Base-by-base conservation (phyloP, 2,113 vertebrate species). In the Aegithalos caudatus region DNA sequence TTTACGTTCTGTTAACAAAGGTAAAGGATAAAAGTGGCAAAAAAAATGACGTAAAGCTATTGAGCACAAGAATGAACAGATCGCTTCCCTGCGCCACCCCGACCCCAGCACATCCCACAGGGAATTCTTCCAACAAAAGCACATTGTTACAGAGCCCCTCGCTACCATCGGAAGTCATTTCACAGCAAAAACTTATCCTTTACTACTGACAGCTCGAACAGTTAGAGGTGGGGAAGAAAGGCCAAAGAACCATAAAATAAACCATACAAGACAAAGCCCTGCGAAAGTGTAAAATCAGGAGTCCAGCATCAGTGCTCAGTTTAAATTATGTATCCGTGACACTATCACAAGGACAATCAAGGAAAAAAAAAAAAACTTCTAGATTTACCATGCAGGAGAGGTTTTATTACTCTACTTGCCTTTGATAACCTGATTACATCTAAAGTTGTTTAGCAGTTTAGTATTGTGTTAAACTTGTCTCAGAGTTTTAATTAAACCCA, bases 391-490 rank as follows among this genome's bases (percentile, higher is more conserved):
- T 98, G 98, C 98, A 98, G 98, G 98, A 98, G 97, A 98, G 98
- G 97, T 96, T 97, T 98, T 98, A 97, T 98, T 98, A 98, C 97
- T 98, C 98, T 98, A 98, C 98, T 98, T 98, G 98, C 98, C 97
- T 98, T 98, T 98, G 98, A 98, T 98, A 98, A 98, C 98, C 98
- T 98, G 98, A 98, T 98, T 98, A 98, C 98, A 98, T 97, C 98
- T 98, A 98, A 96, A 93, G 97, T 98, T 96, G 97, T 98, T 98
- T 98, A 98, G 98, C 98, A 98, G 98, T 98, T 98, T 98, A 98
- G 98, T 98, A 98, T 94, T 97, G 97, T 98, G 98, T 98, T 98
- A 98, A 98, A 98, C 97, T 98, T 97, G 97, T 98, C 97, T 98
- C 97, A 95, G 97, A 98, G 96, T 98, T 97, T 98, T 97, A 98